phyloP scores from a whole-genome alignment of 2,888 invertebrate species.

The Hemithea aestivaria region DNA sequence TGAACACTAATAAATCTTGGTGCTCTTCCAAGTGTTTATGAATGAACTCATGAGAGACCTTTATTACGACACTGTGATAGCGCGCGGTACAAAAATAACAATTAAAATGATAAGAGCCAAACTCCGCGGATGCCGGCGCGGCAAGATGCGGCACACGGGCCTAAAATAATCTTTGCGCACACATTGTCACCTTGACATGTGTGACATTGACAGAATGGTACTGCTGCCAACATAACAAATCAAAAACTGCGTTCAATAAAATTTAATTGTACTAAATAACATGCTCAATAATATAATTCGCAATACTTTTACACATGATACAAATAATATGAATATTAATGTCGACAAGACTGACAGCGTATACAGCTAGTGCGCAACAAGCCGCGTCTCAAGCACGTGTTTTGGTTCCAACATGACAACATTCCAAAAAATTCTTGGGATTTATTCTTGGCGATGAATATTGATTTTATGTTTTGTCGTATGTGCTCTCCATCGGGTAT shows the following conservation, averaged over 20 bases:
- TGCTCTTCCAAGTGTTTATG: slow-evolving; percentile 22
- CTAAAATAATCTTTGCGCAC: slow-evolving; percentile 22
- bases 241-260: slow-evolving; percentile 17
- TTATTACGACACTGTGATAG: slow-evolving; percentile 44
- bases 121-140: slow-evolving; percentile 15
- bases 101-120: slow-evolving; percentile 27
- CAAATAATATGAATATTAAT: no score
- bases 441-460: no score
- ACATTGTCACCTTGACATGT: slow-evolving; percentile 13
- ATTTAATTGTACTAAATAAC: neutral
- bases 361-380: no score
- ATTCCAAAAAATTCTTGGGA: no score
- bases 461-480: no score
- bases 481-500: no score
- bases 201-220: slow-evolving; percentile 32
- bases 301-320: neutral
- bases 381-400: no score
- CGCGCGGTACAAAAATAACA: slow-evolving; percentile 33
- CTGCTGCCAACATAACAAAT: slow-evolving; percentile 22
- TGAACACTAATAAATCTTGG: slow-evolving; percentile 22
- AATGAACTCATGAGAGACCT: slow-evolving; percentile 19
- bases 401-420: no score
- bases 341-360: no score
- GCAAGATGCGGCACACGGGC: slow-evolving; percentile 11
- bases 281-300: slow-evolving; percentile 6